Base-by-base conservation (phyloP, 1,140 invertebrate genomes). In the Acromyrmex echinatior region DNA sequence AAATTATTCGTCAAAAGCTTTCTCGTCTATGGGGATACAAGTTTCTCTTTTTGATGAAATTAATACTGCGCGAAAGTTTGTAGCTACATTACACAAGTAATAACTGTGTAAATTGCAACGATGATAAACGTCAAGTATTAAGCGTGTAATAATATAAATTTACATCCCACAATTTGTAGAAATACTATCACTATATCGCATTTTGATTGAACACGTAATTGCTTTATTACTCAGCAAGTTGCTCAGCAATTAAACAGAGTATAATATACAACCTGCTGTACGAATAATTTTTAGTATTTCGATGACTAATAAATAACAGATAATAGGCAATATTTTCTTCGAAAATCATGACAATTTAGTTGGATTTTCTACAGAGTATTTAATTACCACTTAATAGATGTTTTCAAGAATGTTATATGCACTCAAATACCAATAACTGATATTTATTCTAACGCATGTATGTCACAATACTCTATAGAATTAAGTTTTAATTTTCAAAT, bases 311-410 rank as follows among this genome's bases (percentile, higher is more conserved):
- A 81, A 81, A 81, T 45, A 25, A 14, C 16, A 58, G 35, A n/a
- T 71, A 56, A 70, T 28, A 80, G 25, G 53, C 31, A 39, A 81
- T 58, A 71, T 81, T 81, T 71, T 39, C 18, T 39, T 80, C 3
- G 28, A 56, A 51, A 80, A 56, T 56, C 51, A 39, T 21, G 49
- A 25, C 9, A 78, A 12, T 28, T 0, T n/a, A n/a, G 51, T 58
- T 56, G 39, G 21, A 81, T 21, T 81, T n/a, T 56, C 35, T 12
- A 10, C 65, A 65, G 28, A 16, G 31, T 25, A 71, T 70, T 81
- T 81, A 60, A 81, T 71, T 81, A 53, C 65, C 35, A 58, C 31
- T 81, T 71, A 81, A 71, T 58, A 81, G 35, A 16, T 45, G 31
- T 21, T 45, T 31, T 3, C 12, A 49, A 56, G 31, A 56, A 81